These are phyloP conservation scores for Cricetomys ansorgei DNA, from an alignment of 2,113 vertebrate genomes.

Conservation along the genomic window DNA sequence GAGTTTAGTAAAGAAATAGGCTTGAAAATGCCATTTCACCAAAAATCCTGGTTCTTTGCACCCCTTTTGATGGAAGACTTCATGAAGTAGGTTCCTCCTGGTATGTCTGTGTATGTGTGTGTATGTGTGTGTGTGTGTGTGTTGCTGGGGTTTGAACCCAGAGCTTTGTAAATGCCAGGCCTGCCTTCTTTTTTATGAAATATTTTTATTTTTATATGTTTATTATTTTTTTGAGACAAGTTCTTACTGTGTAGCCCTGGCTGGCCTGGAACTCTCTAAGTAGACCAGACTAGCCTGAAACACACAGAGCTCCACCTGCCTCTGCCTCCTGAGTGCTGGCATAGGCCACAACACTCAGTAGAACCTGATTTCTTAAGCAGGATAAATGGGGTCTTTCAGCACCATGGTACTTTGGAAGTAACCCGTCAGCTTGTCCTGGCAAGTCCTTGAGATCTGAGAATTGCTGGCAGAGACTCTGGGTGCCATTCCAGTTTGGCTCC, in stretches of 20 bases:
- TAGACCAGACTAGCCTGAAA: not conserved
- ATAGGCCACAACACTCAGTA: not conserved
- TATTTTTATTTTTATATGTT: not conserved
- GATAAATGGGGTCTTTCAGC: not conserved
- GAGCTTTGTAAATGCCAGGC: not conserved
- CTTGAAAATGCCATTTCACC: not conserved
- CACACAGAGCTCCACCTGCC: not conserved
- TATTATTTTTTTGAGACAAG: not conserved
- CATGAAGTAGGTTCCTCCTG: not conserved
- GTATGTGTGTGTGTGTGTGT: not conserved
- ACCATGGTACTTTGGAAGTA: not conserved
- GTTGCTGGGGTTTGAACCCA: not conserved
- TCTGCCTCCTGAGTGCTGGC: not conserved
- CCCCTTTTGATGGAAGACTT: not conserved
- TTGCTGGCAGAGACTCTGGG: not conserved
- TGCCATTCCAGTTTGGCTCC: not conserved
- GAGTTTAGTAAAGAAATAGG: not conserved
- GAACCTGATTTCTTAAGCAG: not conserved
- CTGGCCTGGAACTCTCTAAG: not conserved
- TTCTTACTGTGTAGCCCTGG: not conserved
- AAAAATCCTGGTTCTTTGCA: not conserved
- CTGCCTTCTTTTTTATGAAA: not conserved
- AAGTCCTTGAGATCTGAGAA: constrained; percentile 14
- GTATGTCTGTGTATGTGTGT: not conserved
- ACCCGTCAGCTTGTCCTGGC: not conserved